Conservation (phyloP, 2,113 vertebrate species). For the rabbit (Oryctolagus cuniculus) region DNA sequence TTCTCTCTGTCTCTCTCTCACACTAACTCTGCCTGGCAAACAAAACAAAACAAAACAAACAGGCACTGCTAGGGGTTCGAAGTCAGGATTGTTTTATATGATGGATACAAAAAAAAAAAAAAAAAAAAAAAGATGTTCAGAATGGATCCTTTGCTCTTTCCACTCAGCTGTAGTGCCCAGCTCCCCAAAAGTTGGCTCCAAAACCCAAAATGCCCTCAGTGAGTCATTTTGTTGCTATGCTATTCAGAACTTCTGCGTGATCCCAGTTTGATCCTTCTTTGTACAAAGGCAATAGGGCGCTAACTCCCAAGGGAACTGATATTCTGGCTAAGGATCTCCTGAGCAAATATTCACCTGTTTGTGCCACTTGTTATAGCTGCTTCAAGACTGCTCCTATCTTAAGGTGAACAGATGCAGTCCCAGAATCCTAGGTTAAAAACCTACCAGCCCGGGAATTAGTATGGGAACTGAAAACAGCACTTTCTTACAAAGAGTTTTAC, state of each 20-base stretch:
- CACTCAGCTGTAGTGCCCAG: background rate
- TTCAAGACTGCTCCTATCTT: background rate
- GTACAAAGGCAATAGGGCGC: conserved; percentile 15
- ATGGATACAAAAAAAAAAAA: too few species aligned
- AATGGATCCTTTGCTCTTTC: background rate
- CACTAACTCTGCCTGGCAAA: too few species aligned
- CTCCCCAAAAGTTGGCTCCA: conserved; percentile 25
- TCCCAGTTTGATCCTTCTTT: conserved; percentile 35
- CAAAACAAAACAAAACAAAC: too few species aligned
- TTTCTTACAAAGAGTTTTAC: background rate
- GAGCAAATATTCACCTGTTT: background rate
- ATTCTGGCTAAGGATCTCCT: background rate
- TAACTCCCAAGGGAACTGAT: background rate
- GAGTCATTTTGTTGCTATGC: background rate
- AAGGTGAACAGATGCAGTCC: background rate
- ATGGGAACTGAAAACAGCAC: background rate
- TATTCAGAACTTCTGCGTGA: conserved; percentile 23
- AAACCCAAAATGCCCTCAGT: background rate
- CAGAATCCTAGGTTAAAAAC: conserved; percentile 25
- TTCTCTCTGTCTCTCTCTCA: too few species aligned
- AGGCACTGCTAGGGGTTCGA: too few species aligned
- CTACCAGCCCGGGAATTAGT: background rate
- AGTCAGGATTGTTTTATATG: too few species aligned
- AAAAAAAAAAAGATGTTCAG: too few species aligned
- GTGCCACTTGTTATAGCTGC: background rate